phyloP scores from a whole-genome alignment of 2,888 invertebrate genomes.

The Nipponacmea schrenckii region DNA sequence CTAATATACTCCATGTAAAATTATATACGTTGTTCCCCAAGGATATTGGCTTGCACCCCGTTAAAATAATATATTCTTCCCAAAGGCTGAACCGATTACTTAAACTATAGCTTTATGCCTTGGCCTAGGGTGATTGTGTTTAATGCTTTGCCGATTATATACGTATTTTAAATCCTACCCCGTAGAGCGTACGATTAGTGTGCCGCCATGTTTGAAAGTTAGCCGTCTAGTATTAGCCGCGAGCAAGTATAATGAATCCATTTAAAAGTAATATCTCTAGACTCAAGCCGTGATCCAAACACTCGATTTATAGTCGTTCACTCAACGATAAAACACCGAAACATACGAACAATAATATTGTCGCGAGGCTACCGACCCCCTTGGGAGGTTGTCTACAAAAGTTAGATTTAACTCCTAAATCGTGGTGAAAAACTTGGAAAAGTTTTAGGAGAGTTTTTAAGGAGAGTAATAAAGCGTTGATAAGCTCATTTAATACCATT shows the following conservation, averaged over 20 bases:
- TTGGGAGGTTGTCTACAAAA: too few relatives aligned
- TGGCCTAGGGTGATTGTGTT: conserved; percentile 5
- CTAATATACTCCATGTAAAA: conserved; percentile 6
- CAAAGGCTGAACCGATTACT: conserved; percentile 3
- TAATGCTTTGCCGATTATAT: conserved; percentile 2
- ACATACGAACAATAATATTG: conserved; percentile 7
- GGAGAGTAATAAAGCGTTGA: conserved; percentile 5
- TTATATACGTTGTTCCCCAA: not conserved
- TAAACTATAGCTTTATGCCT: not conserved
- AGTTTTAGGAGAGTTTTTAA: not conserved
- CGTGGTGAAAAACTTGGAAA: not conserved
- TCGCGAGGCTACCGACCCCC: conserved; percentile 3
- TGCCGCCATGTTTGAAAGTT: conserved; percentile 2
- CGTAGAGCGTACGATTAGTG: not conserved
- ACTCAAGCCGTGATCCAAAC: not conserved
- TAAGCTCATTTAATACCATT: not conserved
- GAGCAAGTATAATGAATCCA: conserved; percentile 2
- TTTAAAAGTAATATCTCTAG: not conserved
- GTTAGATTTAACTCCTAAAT: not conserved
- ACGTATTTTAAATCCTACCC: conserved; percentile 3
- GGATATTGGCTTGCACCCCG: conserved; percentile 7
- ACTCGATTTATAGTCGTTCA: not conserved
- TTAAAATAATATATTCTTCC: conserved; percentile 5
- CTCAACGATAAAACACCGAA: conserved; percentile 7
- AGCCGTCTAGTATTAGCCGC: not conserved